Evolutionary conservation across 2,797 vertebrate genomes (phyloP), one percentile per base, ranked within the genome.

Genomic region (Pampus argenteus): DNA sequence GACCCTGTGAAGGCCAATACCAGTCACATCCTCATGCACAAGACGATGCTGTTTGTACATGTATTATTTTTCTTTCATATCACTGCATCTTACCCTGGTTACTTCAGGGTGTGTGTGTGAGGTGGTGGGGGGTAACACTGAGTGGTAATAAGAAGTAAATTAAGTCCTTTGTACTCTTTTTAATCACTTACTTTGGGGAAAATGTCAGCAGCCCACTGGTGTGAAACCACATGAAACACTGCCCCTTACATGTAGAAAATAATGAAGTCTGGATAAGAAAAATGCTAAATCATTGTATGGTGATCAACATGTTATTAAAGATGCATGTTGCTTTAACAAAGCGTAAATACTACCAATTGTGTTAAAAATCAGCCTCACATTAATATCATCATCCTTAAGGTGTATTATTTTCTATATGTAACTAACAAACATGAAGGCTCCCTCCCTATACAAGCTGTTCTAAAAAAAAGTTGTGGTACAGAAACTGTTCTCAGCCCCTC

Each of bases 91-190:
- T 44, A 42, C 15, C 11, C 40, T 52, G 49, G 28, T 26, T 49
- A 50, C 51, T 31, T 77, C 62, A 56, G 36, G 26, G 26, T 42
- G 9, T 42, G 47, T n/a, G 34, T 48, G 28, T 25, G 47, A 45
- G 0, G 62, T 58, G 66, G 83, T 36, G 34, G 36, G 56, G 55
- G 67, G 79, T 74, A 52, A 50, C 29, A n/a, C 31, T 45, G 74
- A 80, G 72, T 74, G 60, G 64, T 73, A 87, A 87, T 87, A 84
- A 82, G 80, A 84, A 82, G 78, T 90, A 88, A 90, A 92, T 92
- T 86, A 90, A 88, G 66, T 68, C 64, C 78, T 86, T 71, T 90
- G 83, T 84, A 70, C 69, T 89, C 71, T 79, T 66, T 66, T 18
- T 7, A 81, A 85, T 70, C 74, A 74, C 77, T 87, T 74, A 77